These are phyloP conservation scores for Apocheima hispidaria DNA, from an alignment of 2,888 invertebrate species.

Conservation along the genomic window DNA sequence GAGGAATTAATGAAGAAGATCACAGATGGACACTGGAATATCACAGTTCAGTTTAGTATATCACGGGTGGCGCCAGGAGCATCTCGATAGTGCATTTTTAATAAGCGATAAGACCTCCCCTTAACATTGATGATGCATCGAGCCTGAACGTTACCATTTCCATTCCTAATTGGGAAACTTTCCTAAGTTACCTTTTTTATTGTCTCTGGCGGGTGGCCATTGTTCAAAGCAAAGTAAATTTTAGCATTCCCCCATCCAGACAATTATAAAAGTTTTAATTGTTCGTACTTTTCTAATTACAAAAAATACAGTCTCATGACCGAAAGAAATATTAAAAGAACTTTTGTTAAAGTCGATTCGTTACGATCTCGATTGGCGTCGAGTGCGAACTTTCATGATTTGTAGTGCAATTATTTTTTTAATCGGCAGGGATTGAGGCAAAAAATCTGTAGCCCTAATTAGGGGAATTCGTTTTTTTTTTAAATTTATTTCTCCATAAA, in stretches of 20 bases:
- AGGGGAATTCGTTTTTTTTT: neutral
- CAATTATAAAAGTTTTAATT: slow-evolving; percentile 86
- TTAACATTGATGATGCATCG: slow-evolving; percentile 60
- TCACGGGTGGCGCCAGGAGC: too few relatives aligned
- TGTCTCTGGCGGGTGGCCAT: slow-evolving; percentile 76
- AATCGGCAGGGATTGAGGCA: slow-evolving; percentile 16
- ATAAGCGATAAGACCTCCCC: neutral
- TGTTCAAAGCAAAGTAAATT: slow-evolving; percentile 81
- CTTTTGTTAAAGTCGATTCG: slow-evolving; percentile 47
- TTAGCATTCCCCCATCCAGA: slow-evolving; percentile 75
- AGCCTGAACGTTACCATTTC: slow-evolving; percentile 65
- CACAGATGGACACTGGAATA: too few relatives aligned
- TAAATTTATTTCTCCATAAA: too few relatives aligned
- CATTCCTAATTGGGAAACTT: slow-evolving; percentile 79
- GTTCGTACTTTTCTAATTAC: slow-evolving; percentile 84
- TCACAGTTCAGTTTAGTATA: too few relatives aligned
- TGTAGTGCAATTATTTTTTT: slow-evolving; percentile 38
- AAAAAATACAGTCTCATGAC: slow-evolving; percentile 80
- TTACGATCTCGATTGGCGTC: slow-evolving; percentile 41
- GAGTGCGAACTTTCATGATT: slow-evolving; percentile 36
- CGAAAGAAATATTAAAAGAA: slow-evolving; percentile 65
- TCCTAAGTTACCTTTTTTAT: slow-evolving; percentile 76
- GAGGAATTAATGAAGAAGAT: too few relatives aligned
- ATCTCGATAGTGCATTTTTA: too few relatives aligned
- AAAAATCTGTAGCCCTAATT: slow-evolving; percentile 14